Conservation (phyloP, 2,113 vertebrate species). For the Lamprotornis superbus region DNA sequence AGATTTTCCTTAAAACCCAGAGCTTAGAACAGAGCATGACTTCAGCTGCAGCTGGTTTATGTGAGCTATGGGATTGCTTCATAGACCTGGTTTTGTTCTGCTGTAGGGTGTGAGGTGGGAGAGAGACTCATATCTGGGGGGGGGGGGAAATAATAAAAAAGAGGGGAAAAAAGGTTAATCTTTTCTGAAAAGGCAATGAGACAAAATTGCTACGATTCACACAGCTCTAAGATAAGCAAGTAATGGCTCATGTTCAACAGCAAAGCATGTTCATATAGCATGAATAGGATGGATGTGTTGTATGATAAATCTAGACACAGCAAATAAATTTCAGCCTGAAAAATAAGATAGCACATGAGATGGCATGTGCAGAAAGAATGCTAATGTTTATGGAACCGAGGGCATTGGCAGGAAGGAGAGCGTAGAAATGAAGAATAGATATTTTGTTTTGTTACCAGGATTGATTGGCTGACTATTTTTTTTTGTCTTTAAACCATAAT, state of each 20-base stretch:
- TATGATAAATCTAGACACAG: slow-evolving; percentile 59
- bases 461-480: slow-evolving; percentile 52
- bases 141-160: accelerated
- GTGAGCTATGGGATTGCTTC: neutral
- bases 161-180: neutral
- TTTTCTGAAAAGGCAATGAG: slow-evolving; percentile 38
- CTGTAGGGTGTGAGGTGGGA: neutral
- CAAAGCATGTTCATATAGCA: slow-evolving; percentile 60
- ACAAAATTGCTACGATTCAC: slow-evolving; percentile 44
- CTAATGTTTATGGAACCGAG: slow-evolving; percentile 47
- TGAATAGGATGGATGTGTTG: slow-evolving; percentile 63
- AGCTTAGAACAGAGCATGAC: neutral
- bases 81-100: neutral
- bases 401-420: slow-evolving; percentile 29
- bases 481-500: slow-evolving; percentile 64
- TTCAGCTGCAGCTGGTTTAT: neutral
- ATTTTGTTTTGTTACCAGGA: slow-evolving; percentile 56
- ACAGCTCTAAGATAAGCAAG: slow-evolving; percentile 53
- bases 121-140: neutral
- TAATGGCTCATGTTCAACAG: slow-evolving; percentile 63
- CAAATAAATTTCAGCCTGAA: slow-evolving; percentile 62
- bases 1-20: neutral
- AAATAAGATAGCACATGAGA: slow-evolving; percentile 65
- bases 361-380: slow-evolving; percentile 42
- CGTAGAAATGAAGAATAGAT: slow-evolving; percentile 42